phyloP scores from a whole-genome alignment of 2,888 invertebrate species.

The Noctua fimbriata region DNA sequence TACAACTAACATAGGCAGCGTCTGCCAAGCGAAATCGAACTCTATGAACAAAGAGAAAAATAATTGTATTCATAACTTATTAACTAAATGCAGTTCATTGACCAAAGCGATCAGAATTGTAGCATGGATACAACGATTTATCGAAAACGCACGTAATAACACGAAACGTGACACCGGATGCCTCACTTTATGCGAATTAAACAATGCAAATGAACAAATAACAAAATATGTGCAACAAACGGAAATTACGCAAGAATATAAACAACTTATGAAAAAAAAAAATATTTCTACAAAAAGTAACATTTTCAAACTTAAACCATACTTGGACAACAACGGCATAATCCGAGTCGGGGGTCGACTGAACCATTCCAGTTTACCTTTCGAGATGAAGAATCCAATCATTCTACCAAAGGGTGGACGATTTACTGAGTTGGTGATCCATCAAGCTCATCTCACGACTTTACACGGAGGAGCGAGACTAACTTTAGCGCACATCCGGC shows the following conservation, averaged over 20 bases:
- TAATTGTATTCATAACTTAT: conserved; percentile 11
- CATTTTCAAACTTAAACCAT: no score
- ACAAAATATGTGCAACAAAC: no score
- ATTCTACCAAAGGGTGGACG: no score
- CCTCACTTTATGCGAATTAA: no score
- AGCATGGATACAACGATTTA: conserved; percentile 30
- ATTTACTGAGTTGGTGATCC: not conserved
- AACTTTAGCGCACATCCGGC: not conserved
- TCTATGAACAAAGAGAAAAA: not conserved
- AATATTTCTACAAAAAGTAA: not conserved
- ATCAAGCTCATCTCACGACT: not conserved
- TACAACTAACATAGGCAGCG: conserved; percentile 6
- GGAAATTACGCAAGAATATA: not conserved
- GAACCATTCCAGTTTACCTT: no score
- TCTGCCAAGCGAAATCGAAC: conserved; percentile 2
- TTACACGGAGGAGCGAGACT: not conserved
- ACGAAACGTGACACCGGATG: not conserved
- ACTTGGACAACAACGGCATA: no score
- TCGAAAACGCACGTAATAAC: conserved; percentile 6
- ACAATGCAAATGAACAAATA: no score
- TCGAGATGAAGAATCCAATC: no score
- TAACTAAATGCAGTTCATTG: conserved; percentile 31
- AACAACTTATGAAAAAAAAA: not conserved
- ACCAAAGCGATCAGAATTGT: conserved; percentile 11
- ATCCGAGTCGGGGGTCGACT: no score